Evolutionary conservation across 2,888 invertebrate species (phyloP).

Genomic region (Rotaria magnacalcarata): DNA sequence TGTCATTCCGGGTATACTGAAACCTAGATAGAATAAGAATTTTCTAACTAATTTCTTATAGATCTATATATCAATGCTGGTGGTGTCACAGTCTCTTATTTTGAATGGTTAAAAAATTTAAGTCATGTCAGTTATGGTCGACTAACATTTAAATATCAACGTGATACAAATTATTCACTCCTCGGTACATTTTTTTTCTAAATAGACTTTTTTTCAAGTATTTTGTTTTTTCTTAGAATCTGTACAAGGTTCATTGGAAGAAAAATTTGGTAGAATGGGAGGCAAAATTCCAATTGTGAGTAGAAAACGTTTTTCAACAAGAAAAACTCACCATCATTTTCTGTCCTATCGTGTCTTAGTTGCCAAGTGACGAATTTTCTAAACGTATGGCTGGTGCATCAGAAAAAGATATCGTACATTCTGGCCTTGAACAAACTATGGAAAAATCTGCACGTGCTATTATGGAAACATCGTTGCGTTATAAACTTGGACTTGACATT

Average conservation of each 20-base stretch:
- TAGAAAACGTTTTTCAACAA: neutral
- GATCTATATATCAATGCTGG: conserved; percentile 66
- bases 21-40: conserved; percentile 59
- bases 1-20: conserved; percentile 68
- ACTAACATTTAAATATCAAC: conserved; percentile 83
- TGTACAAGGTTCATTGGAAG: conserved; percentile 89
- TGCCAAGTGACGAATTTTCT: conserved; percentile 77
- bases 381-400: conserved; percentile 78
- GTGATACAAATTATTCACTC: conserved; percentile 82
- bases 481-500: conserved; percentile 85
- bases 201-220: neutral
- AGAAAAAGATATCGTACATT: conserved; percentile 96
- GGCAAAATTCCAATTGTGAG: conserved; percentile 33
- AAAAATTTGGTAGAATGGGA: conserved; percentile 77
- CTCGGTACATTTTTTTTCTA: conserved; percentile 64
- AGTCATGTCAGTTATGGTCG: conserved; percentile 95
- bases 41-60: conserved; percentile 80
- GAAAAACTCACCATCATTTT: neutral
- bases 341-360: neutral
- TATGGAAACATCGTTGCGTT: conserved; percentile 83
- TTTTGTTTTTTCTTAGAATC: conserved; percentile 68
- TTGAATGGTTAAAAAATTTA: conserved; percentile 95
- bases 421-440: conserved; percentile 95
- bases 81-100: conserved; percentile 96
- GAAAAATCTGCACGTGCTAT: conserved; percentile 88